Evolutionary conservation across 23 tunicate genomes (phyloP).

Genomic region (Trididemnum clinides): DNA sequence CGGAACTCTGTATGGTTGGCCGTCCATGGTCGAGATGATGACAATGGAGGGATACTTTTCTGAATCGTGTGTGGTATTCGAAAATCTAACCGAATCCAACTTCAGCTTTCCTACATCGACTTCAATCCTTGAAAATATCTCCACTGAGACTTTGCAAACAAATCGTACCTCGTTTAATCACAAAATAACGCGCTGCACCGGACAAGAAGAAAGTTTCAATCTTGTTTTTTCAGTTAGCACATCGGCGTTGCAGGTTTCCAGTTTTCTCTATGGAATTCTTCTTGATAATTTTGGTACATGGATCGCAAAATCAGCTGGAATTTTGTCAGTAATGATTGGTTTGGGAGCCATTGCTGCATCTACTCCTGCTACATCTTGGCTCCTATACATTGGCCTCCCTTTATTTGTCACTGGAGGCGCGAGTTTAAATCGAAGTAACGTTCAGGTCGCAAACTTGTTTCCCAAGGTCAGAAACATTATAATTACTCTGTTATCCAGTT

Average conservation of each 20-base stretch:
- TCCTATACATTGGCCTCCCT: conserved; percentile 36
- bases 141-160: neutral
- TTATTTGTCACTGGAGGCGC: conserved; percentile 44
- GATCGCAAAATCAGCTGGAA: conserved; percentile 27
- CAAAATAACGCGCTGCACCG: neutral
- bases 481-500: conserved; percentile 32
- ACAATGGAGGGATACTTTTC: conserved; percentile 39
- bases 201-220: conserved; percentile 28
- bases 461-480: conserved; percentile 19
- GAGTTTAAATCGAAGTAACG: conserved; percentile 36
- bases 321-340: conserved; percentile 24
- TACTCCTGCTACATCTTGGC: conserved; percentile 28
- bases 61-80: neutral
- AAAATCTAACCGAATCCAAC: neutral
- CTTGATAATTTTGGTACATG: conserved; percentile 57
- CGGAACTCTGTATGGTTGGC: conserved; percentile 66
- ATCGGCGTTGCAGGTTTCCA: conserved; percentile 21
- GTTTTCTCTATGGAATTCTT: conserved; percentile 41
- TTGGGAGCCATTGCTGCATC: conserved; percentile 25
- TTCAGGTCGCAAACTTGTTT: conserved; percentile 62
- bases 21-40: conserved; percentile 43
- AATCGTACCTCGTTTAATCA: neutral
- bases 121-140: neutral
- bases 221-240: conserved; percentile 40
- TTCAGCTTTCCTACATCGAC: neutral